phyloP scores from a whole-genome alignment of 1,140 invertebrate genomes.

The Drosophila kikkawai region DNA sequence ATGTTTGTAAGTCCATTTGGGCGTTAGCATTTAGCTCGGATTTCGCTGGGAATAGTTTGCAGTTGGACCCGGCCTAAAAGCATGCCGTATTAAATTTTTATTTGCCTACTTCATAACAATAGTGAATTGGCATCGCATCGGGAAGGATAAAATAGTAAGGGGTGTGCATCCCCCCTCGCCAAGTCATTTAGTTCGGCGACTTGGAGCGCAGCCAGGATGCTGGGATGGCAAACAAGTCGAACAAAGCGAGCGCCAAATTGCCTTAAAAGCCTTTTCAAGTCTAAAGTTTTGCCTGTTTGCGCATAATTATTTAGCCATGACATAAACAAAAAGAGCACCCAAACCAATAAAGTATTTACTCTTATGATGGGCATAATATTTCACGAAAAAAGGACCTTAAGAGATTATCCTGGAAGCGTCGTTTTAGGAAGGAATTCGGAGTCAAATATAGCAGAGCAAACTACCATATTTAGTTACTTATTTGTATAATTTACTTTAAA shows the following conservation, averaged over 20 bases:
- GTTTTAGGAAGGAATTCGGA: background rate
- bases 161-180: conserved; percentile 22
- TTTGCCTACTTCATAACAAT: conserved; percentile 75
- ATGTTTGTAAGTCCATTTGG: conserved; percentile 59
- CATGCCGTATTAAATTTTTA: conserved; percentile 76
- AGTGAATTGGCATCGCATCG: conserved; percentile 19
- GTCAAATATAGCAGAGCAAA: background rate
- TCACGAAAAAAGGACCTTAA: background rate
- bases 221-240: conserved; percentile 72
- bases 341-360: conserved; percentile 4
- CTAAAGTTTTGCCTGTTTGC: conserved; percentile 78
- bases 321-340: conserved; percentile 32
- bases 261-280: conserved; percentile 79
- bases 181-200: conserved; percentile 68
- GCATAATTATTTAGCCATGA: conserved; percentile 79
- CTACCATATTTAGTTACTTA: background rate
- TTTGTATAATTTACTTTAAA: background rate
- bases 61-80: conserved; percentile 55
- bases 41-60: conserved; percentile 61
- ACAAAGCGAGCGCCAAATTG: conserved; percentile 79
- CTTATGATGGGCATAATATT: background rate
- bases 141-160: background rate
- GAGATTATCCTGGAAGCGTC: background rate
- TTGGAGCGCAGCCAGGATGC: conserved; percentile 65
- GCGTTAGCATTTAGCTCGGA: conserved; percentile 50